Evolutionary conservation across 2,113 vertebrate species (phyloP), one percentile per base, ranked within the genome.

Genomic region (Brachyhypopomus gauderio): DNA sequence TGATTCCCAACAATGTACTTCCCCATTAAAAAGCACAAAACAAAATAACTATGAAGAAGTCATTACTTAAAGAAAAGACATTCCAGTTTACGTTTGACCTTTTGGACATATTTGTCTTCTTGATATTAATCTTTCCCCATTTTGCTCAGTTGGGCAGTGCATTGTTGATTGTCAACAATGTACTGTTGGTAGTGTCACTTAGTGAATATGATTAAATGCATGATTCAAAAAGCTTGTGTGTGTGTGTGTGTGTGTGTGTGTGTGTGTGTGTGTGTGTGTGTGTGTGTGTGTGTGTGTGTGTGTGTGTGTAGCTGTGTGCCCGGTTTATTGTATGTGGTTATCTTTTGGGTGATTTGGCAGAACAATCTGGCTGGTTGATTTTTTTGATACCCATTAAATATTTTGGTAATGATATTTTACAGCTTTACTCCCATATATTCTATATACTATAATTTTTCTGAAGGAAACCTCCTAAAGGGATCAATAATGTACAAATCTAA

Each of bases 81-180:
- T 17, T 22, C 71, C 58, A 75, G 55, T 20, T 9, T 38, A 17
- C 34, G 9, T 79, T 74, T 59, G 11, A 66, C 78, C 27, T 78
- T 77, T 52, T 55, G 27, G 78, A 59, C 3, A 72, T 55, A 23
- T 71, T 69, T 60, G 74, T 41, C 80, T 78, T 85, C n/a, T 82
- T 78, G 79, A 85, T 86, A 82, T 86, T 63, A 88, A 86, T 86
- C 90, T 89, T 5, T 88, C 90, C 90, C 88, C 89, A 88, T 92
- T 91, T 92, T 93, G 94, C 95, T 90, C 93, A 93, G 92, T 94
- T 91, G 95, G 94, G 95, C 95, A 30, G 96, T 95, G 94, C 95
- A 95, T 96, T 97, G 95, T 96, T 97, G 96, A 95, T 92, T 91
- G 91, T 93, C 96, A 97, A 95, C 95, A 97, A 97, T 96, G 94